Evolutionary conservation across 37 sponge, comb jelly and placozoan genomes (phyloP), one percentile per base, ranked within the genome.

Genomic region (Theonella swinhoei): DNA sequence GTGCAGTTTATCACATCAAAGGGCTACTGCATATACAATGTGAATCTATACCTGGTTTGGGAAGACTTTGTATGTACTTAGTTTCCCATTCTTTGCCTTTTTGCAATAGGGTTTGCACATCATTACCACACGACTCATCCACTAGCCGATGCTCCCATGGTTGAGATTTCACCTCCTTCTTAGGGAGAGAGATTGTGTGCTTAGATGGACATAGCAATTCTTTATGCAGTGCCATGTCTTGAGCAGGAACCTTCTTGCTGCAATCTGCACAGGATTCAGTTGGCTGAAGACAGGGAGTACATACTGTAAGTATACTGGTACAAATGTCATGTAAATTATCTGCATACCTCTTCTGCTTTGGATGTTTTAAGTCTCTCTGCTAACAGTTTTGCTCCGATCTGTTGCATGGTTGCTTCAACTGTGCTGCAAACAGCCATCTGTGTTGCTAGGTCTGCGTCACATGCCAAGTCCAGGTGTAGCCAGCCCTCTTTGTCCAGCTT

Each of bases 211-310:
- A 95, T 23, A 88, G 64, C 20, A 79, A 32, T 34, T 78, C 68
- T 64, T 86, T 85, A 78, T 95, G 95, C 20, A 88, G 41, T 0
- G 60, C 70, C 58, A 88, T 42, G 64, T 88, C 80, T 30, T 35
- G 19, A 2, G 70, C 4, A 9, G 89, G 95, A 0, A 91, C 62
- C 75, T 91, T 91, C 72, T 88, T 88, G 80, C 95, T 91, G 86
- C 95, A 95, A 17, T 91, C 79, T 9, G 74, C 35, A 67, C 95
- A 91, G 19, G 66, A 35, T 4, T 79, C 68, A 34, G 89, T 89
- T 25, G 89, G 47, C 80, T 91, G 23, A 39, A 36, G 25, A 34
- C 7, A 67, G 14, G 9, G 11, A 80, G 3, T 37, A 63, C 38
- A 24, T n/a, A 37, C 8, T 2, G 35, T 43, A 9, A 17, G 5